Conservation (phyloP, 2,797 vertebrate genomes). For the Protosalanx chinensis region DNA sequence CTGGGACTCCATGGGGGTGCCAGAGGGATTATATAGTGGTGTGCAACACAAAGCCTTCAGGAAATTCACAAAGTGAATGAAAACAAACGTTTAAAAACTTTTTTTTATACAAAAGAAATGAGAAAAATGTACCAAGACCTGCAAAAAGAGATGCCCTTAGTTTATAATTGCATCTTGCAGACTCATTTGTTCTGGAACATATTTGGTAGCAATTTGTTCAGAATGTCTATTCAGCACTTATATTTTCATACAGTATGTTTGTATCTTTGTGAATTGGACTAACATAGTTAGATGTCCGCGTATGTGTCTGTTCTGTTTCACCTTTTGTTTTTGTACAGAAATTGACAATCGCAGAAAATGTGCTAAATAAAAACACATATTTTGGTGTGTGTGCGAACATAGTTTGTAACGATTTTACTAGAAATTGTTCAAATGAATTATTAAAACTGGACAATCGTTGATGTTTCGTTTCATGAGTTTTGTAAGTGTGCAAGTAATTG, state of each 20-base stretch:
- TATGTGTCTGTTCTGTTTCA: slow-evolving; percentile 70
- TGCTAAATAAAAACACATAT: slow-evolving; percentile 84
- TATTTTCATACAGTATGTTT: slow-evolving; percentile 62
- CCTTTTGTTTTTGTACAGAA: slow-evolving; percentile 80
- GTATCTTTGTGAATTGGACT: slow-evolving; percentile 18
- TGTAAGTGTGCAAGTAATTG: slow-evolving; percentile 11
- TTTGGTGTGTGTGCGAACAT: slow-evolving; percentile 36
- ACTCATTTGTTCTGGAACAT: slow-evolving; percentile 72
- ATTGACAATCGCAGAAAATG: slow-evolving; percentile 84
- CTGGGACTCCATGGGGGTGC: neutral
- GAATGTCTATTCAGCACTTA: slow-evolving; percentile 68
- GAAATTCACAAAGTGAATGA: slow-evolving; percentile 2
- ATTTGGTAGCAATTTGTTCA: slow-evolving; percentile 63
- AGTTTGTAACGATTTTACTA: slow-evolving; percentile 4
- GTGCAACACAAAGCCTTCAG: slow-evolving; percentile 31
- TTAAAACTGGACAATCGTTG: neutral
- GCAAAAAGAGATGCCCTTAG: slow-evolving; percentile 14
- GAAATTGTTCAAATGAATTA: too few species aligned
- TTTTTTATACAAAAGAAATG: slow-evolving; percentile 47
- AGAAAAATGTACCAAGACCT: neutral
- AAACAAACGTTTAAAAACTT: slow-evolving; percentile 22
- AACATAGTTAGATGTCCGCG: slow-evolving; percentile 64
- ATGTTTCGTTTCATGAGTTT: neutral
- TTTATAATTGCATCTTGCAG: slow-evolving; percentile 19
- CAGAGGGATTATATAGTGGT: slow-evolving; percentile 11